phyloP scores from a whole-genome alignment of 2,888 invertebrate genomes.

The Drosophila mayaguana region DNA sequence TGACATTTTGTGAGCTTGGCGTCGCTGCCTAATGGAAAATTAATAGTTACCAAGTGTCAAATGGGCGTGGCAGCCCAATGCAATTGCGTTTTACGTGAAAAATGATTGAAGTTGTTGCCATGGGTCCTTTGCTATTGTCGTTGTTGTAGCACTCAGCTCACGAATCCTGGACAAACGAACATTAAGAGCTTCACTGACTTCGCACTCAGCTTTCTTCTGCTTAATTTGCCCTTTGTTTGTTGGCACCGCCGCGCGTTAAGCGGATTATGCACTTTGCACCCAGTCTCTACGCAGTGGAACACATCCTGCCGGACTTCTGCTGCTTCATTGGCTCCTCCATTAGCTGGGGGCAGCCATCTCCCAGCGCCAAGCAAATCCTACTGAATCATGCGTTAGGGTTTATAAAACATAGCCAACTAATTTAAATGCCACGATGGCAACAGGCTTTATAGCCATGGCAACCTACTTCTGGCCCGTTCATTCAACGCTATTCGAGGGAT shows the following conservation, averaged over 20 bases:
- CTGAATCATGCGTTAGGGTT: constrained; percentile 57
- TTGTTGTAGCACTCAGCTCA: constrained; percentile 11
- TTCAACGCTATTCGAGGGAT: neutral
- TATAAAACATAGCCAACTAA: constrained; percentile 46
- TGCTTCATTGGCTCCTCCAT: constrained; percentile 6
- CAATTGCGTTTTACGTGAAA: constrained; percentile 39
- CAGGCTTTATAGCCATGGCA: constrained; percentile 17
- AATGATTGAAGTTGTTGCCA: constrained; percentile 31
- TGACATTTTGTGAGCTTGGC: constrained; percentile 46
- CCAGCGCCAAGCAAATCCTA: constrained; percentile 34
- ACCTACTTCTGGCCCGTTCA: neutral
- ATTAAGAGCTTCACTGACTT: constrained; percentile 38
- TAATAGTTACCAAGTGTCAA: constrained; percentile 52
- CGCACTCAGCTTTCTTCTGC: constrained; percentile 29
- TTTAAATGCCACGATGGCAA: constrained; percentile 43
- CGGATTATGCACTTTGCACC: constrained; percentile 60
- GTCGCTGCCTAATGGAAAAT: constrained; percentile 56
- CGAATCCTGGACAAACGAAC: constrained; percentile 24
- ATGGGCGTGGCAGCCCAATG: constrained; percentile 14
- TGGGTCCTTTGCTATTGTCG: neutral
- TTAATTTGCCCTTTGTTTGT: constrained; percentile 32
- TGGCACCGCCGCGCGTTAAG: constrained; percentile 39
- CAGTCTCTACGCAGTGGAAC: neutral
- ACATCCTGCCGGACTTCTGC: constrained; percentile 1
- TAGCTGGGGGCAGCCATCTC: constrained; percentile 3